A percentile compares a stretch with the other conserved stretches of the same genome.
phyloP scores from a whole-genome alignment of 2,113 vertebrate species.

The Garra rufa region DNA sequence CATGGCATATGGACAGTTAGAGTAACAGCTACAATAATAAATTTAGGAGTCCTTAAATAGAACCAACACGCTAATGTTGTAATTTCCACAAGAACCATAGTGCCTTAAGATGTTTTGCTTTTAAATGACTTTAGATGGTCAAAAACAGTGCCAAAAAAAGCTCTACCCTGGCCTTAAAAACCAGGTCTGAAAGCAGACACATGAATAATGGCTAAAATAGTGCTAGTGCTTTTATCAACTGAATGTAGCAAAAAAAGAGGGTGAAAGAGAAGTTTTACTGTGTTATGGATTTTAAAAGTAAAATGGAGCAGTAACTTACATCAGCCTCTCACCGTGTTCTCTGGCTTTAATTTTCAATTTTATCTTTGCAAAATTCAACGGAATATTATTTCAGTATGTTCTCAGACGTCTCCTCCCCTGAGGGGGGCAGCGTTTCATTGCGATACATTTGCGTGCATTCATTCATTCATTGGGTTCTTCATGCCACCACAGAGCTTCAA shows the following conservation, averaged over 20 bases:
- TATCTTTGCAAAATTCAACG: not conserved
- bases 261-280: not conserved
- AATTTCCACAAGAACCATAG: not conserved
- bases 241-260: not conserved
- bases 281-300: not conserved
- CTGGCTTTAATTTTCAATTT: not conserved
- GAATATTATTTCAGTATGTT: not conserved
- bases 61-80: slow-evolving; percentile 4
- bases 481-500: not conserved
- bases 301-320: not conserved
- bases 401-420: not conserved
- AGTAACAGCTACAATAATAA: not conserved
- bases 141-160: not conserved
- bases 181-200: not conserved
- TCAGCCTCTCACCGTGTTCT: not conserved
- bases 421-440: not conserved
- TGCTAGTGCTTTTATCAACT: not conserved
- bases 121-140: not conserved
- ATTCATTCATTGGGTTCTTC: not conserved
- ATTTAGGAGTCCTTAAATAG: not conserved
- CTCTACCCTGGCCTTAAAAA: slow-evolving; percentile 5
- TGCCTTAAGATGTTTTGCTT: not conserved
- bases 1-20: not conserved
- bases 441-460: not conserved
- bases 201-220: slow-evolving; percentile 19